These are phyloP conservation scores for Tinamus guttatus DNA, from an alignment of 2,113 vertebrate species.

Conservation along the genomic window DNA sequence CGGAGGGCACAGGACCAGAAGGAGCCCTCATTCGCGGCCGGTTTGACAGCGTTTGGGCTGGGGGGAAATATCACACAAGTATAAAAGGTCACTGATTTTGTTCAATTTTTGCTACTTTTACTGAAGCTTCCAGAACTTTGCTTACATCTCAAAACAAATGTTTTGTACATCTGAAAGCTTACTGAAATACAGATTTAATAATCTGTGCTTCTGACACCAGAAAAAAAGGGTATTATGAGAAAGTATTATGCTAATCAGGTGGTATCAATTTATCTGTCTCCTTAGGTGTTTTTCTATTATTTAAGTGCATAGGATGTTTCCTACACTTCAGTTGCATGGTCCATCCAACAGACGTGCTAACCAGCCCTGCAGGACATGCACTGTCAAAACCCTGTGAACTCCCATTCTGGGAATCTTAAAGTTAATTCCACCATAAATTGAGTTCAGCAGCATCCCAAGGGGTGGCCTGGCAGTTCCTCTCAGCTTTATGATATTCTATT, in stretches of 20 bases:
- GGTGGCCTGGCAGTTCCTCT: not conserved
- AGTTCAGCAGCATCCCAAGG: not conserved
- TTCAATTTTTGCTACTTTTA: not conserved
- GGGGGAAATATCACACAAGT: fast-evolving
- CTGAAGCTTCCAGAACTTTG: not conserved
- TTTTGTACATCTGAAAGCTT: not conserved
- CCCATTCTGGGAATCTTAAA: too few relatives aligned
- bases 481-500: not conserved
- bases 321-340: not conserved
- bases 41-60: not conserved
- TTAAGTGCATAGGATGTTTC: not conserved
- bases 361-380: not conserved
- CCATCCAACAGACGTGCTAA: too few relatives aligned
- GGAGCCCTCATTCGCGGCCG: fast-evolving
- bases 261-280: not conserved
- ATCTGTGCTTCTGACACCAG: not conserved
- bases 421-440: not conserved
- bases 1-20: fast-evolving
- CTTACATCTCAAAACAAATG: not conserved
- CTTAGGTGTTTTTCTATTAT: not conserved
- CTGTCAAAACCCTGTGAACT: not conserved
- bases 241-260: not conserved
- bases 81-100: not conserved
- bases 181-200: not conserved
- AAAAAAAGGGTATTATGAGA: not conserved